Base-by-base conservation (phyloP, 2,888 invertebrate genomes). In the Epiblema foenella region DNA sequence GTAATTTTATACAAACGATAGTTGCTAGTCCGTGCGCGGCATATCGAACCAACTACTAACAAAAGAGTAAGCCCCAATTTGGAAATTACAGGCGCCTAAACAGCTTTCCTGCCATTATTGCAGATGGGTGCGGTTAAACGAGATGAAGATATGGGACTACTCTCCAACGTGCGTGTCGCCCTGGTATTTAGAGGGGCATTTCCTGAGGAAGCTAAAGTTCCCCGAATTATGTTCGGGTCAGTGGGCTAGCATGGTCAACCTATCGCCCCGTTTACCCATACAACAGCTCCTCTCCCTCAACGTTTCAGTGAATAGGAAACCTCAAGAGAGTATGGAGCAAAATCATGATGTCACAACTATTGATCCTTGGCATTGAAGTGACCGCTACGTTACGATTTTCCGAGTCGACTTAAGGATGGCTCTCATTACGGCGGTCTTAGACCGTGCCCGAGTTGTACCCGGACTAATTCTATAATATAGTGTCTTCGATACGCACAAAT, bases 201-300 rank as follows among this genome's bases (percentile, higher is more conserved):
- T 95, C 49, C 87, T 97, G 51, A 94, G 95, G 77, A 95, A 95
- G 70, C 93, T 97, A 79, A 95, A 95, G 70, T 96, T 96, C 77
- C 95, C 96, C 33, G 95, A 96, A 75, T 93, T 97, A 0, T 97
- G 97, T 80, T 94, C 96, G 5, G 96, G 96, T 0, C 96, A 96
- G 77, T 97, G 96, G 96, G 96, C 96, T 24, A 96, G 96, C 77
- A 96, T 96, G 96, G 94, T 95, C 42, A 95, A 95, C 77, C 87
- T 96, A 3, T 94, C 95, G 0, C 95, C 96, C 0, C 89, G 96
- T 56, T 84, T 96, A 15, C 95, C 96, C 0, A 89, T 96, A 75
- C 92, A 94, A 68, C 93, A 94, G 65, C 85, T 94, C 0, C 76
- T 93, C 33, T 92, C 93, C 2, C 85, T 94, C 11, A 94, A 94